Percentiles rank a stretch among this genome's conserved stretches.
These are phyloP conservation scores for Leguminivora glycinivorella DNA, from an alignment of 1,140 invertebrate genomes.

Conservation along the genomic window DNA sequence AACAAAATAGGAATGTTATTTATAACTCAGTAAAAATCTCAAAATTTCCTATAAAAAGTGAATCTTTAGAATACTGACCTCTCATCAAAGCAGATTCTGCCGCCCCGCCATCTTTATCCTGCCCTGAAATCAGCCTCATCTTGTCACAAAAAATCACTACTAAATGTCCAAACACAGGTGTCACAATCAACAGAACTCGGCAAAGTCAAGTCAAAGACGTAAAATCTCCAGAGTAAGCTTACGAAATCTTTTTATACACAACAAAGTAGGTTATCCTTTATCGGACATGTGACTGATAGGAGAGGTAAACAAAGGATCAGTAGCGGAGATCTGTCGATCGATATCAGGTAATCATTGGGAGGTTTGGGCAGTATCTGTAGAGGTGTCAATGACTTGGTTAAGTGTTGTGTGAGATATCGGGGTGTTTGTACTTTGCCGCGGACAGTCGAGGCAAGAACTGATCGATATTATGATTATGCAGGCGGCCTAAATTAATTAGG, in stretches of 20 bases:
- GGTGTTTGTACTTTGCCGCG: too few relatives aligned
- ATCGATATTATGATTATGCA: too few relatives aligned
- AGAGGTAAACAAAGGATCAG: slow-evolving; percentile 45
- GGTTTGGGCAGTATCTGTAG: background rate
- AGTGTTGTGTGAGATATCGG: background rate
- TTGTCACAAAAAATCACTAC: slow-evolving; percentile 38
- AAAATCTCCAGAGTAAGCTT: slow-evolving; percentile 44
- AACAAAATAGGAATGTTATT: too few relatives aligned
- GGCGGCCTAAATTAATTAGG: too few relatives aligned
- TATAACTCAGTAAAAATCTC: too few relatives aligned
- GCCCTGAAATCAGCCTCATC: slow-evolving; percentile 61
- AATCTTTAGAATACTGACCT: slow-evolving; percentile 46
- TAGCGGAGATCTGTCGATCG: slow-evolving; percentile 36
- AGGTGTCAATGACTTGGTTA: background rate
- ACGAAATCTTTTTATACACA: slow-evolving; percentile 61
- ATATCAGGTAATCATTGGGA: slow-evolving; percentile 8
- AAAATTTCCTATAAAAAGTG: too few relatives aligned
- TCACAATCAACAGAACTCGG: slow-evolving; percentile 15
- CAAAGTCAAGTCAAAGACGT: slow-evolving; percentile 20
- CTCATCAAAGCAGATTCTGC: slow-evolving; percentile 54
- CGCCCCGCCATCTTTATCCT: slow-evolving; percentile 64
- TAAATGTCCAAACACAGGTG: background rate
- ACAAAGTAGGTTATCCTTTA: slow-evolving; percentile 69
- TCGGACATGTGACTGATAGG: slow-evolving; percentile 65
- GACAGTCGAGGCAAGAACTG: too few relatives aligned